Conservation (phyloP, 1,140 invertebrate species). For the Drosophila chauvacae region DNA sequence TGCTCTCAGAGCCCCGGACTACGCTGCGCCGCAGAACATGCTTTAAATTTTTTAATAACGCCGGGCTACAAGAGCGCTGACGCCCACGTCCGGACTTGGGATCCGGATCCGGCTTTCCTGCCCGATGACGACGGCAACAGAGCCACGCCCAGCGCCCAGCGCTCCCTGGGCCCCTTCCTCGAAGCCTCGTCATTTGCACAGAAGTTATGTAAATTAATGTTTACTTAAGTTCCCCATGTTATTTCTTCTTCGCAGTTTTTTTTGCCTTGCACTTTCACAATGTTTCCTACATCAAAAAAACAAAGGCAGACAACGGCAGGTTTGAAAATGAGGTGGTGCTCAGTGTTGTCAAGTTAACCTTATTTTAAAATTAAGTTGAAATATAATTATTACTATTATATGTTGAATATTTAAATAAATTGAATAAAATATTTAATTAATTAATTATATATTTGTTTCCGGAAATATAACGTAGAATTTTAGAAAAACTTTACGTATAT, state of each 20-base stretch:
- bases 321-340: background rate
- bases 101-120: constrained; percentile 75
- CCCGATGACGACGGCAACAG: constrained; percentile 41
- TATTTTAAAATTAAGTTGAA: background rate
- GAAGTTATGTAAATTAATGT: constrained; percentile 85
- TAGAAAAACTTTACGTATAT: too few relatives aligned
- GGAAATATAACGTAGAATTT: too few relatives aligned
- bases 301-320: constrained; percentile 65
- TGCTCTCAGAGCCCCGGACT: background rate
- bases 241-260: constrained; percentile 68
- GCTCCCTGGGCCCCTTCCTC: constrained; percentile 10
- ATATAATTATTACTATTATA: too few relatives aligned
- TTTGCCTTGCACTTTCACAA: constrained; percentile 72
- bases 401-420: too few relatives aligned
- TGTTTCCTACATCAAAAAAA: constrained; percentile 81
- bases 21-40: constrained; percentile 78
- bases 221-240: constrained; percentile 84
- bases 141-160: constrained; percentile 6
- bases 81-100: constrained; percentile 72
- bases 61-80: constrained; percentile 78
- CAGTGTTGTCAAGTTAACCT: background rate
- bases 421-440: too few relatives aligned
- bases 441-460: too few relatives aligned
- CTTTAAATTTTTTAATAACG: constrained; percentile 84
- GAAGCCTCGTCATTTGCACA: constrained; percentile 76